Base-by-base conservation (phyloP, 2,888 invertebrate genomes). In the Platycnemis pennipes region DNA sequence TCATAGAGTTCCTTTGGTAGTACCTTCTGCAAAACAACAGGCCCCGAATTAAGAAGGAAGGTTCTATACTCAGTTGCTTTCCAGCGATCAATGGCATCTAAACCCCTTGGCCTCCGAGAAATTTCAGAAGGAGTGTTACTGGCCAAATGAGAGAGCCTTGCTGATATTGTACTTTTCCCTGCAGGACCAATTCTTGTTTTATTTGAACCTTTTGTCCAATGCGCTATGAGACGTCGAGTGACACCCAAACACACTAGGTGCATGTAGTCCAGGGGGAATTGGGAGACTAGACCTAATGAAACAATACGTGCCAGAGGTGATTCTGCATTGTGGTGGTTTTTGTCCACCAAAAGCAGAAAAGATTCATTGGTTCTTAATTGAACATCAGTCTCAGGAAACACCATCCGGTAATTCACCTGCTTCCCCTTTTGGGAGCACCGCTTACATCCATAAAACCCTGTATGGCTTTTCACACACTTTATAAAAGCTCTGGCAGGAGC, bases 181-280 rank as follows among this genome's bases (percentile, higher is more conserved):
- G 56, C 56, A 56, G 56, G 56, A 56, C 56, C 22, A 56, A 56
- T 56, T 56, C 56, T 56, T 13, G 56, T 56, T 56, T 56, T 56
- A 56, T 56, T 56, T 19, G 56, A 56, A 56, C 94, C 94, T 42
- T 46, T 95, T 44, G 95, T 94, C 87, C 94, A 95, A 86, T 95
- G 95, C 53, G 95, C 87, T 46, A 95, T 77, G 31, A 96, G 88
- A 94, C 94, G 95, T 95, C 95, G 95, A 88, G 95, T 95, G 46
- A 95, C 95, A 37, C 95, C 95, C 3, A 95, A 89, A 94, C 95
- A 95, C n/a, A 95, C 95, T 2, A 95, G 94, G 88, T 96, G 95
- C 95, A 95, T 95, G 88, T 95, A 95, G 91, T 95, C 95, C 4
- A 95, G 56, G 11, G 95, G 95, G 94, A 95, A 94, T 94, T 95